phyloP scores from a whole-genome alignment of 2,113 vertebrate species.

The Myrmecophaga tridactyla region DNA sequence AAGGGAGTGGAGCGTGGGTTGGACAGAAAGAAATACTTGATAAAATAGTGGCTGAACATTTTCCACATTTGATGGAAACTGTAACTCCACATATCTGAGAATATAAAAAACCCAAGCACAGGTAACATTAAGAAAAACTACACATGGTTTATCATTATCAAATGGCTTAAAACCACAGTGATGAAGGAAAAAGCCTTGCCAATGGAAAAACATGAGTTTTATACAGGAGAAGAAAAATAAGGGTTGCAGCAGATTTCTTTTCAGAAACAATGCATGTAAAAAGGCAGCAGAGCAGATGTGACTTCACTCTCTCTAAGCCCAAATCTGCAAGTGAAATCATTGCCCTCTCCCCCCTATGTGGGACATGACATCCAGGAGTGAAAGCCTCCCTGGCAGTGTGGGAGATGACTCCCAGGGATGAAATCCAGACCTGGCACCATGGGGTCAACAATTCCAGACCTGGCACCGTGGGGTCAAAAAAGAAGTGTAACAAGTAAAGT shows the following conservation, averaged over 20 bases:
- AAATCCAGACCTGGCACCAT: no score
- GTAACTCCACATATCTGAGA: neutral
- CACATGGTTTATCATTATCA: neutral
- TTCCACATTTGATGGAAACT: neutral
- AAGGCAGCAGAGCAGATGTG: neutral
- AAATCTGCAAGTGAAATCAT: no score
- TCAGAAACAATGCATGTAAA: neutral
- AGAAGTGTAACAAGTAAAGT: no score
- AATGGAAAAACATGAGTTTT: neutral
- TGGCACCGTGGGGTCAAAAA: no score
- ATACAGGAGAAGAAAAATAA: neutral
- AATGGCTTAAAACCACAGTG: neutral
- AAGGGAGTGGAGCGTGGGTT: neutral
- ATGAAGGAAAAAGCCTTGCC: neutral
- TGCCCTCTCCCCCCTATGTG: no score
- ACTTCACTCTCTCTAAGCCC: no score
- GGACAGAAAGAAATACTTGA: neutral
- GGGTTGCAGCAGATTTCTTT: neutral
- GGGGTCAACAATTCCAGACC: no score
- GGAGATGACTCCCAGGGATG: no score
- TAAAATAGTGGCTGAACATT: neutral
- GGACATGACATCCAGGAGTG: no score
- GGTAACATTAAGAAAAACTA: neutral
- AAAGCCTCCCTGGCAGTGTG: no score
- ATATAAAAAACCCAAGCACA: neutral